These are phyloP conservation scores for Diarsia mendica DNA, from an alignment of 2,888 invertebrate species.

Conservation along the genomic window DNA sequence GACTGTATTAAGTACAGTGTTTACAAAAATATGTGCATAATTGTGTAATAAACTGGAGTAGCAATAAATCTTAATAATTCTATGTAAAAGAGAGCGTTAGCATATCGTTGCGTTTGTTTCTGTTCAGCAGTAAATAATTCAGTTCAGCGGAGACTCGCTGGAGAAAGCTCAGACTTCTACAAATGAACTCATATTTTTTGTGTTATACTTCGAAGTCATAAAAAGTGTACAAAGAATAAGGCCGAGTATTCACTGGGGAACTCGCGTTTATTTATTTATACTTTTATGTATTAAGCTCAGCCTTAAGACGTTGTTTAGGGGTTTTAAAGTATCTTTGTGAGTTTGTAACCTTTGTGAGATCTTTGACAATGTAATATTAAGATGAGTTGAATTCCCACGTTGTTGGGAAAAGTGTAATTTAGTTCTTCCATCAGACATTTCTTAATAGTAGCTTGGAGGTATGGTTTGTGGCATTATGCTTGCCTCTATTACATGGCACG, in stretches of 20 bases:
- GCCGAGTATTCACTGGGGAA: constrained; percentile 42
- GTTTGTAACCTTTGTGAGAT: background rate
- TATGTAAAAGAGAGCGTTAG: constrained; percentile 30
- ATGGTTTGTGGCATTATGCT: background rate
- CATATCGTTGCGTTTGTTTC: constrained; percentile 45
- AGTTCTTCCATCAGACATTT: background rate
- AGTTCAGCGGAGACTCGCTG: constrained; percentile 27
- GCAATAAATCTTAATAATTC: constrained; percentile 43
- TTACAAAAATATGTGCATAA: constrained; percentile 37
- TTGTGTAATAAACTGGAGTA: constrained; percentile 31
- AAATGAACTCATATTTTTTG: constrained; percentile 53
- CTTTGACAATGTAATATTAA: background rate
- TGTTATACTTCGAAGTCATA: constrained; percentile 48
- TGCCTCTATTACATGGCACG: background rate
- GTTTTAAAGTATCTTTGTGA: constrained; percentile 16
- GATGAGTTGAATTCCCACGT: background rate
- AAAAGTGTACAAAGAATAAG: constrained; percentile 53
- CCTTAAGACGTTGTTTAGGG: constrained; percentile 33
- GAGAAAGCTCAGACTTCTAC: constrained; percentile 38
- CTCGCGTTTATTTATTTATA: constrained; percentile 47
- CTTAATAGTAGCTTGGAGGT: background rate
- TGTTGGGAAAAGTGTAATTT: background rate
- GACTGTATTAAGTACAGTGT: constrained; percentile 10
- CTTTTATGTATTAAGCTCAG: constrained; percentile 49
- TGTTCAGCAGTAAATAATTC: constrained; percentile 52